Evolutionary conservation across 2,888 invertebrate species (phyloP), one percentile per base, ranked within the genome.

Genomic region (Xanthorhoe designata): DNA sequence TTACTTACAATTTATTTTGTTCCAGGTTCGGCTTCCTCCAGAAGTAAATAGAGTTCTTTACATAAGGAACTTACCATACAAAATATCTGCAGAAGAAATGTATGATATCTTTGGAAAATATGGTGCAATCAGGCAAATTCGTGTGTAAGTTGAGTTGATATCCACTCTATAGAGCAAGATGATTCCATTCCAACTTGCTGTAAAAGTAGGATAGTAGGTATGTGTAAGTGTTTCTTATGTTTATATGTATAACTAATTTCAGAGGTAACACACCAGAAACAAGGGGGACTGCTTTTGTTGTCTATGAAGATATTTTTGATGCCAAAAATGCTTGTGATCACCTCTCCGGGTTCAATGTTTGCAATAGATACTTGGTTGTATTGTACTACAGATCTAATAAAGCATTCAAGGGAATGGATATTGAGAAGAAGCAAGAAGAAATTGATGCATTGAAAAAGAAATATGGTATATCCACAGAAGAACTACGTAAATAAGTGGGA

Each of bases 81-180:
- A 99, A 94, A 99, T 99, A 77, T 99, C 99, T 57, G 98, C 98
- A 6, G 99, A 99, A 90, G 99, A 99, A 95, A 99, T 99, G 99
- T 99, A 99, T 86, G 99, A 99, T 91, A 99, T 99, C 72, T 99
- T 99, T 94, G 99, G 99, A 17, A 99, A 99, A 94, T 99, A 99
- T 92, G 99, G 99, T 78, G 99, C 99, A 2, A 99, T 99, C 74
- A 94, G 99, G 78, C 99, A 99, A 93, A 99, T 99, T 69, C 94
- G 99, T 92, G 98, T 99, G 98, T 98, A 95, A 96, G 97, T 86
- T 53, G 10, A 38, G 32, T 32, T 32, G 32, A 24, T 24, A 24
- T 24, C n/a, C 24, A 24, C 1, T 24, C 24, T 4, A 24, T 24
- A 24, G 24, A 4, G 24, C 24, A 3, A 24, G 24, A 24, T 24